Evolutionary conservation across 2,888 invertebrate genomes (phyloP).

Genomic region (Lasioglossum calceatum): DNA sequence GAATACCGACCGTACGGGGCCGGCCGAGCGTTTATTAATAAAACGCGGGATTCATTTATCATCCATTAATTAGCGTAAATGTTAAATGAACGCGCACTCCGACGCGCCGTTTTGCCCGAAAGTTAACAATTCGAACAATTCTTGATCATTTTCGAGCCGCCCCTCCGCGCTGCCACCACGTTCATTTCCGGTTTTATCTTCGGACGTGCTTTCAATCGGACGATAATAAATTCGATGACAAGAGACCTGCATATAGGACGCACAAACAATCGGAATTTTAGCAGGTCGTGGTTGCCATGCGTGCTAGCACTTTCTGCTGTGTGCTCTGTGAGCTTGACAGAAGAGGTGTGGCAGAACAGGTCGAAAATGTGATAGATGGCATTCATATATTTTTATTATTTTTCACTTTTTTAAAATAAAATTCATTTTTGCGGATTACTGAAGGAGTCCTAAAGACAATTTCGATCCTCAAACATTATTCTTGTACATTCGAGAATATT

Average conservation of each 20-base stretch:
- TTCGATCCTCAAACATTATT: background rate
- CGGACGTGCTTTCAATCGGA: background rate
- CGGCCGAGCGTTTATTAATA: constrained; percentile 32
- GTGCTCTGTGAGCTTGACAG: background rate
- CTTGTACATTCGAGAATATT: no score
- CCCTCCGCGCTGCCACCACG: background rate
- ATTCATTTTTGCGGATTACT: no score
- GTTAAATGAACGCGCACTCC: constrained; percentile 9
- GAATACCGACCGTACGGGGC: background rate
- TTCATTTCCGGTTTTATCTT: background rate
- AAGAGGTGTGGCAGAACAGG: no score
- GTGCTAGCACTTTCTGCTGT: background rate
- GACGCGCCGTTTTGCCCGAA: background rate
- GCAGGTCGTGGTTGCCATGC: background rate
- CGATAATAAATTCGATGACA: background rate
- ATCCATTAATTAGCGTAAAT: constrained; percentile 36
- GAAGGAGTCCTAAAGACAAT: background rate
- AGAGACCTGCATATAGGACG: background rate
- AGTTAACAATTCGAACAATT: constrained; percentile 24
- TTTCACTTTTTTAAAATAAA: no score
- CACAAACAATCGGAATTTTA: background rate
- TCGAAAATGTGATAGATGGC: no score
- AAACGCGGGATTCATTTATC: constrained; percentile 23
- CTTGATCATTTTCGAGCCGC: background rate
- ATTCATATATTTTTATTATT: no score